Evolutionary conservation across 2,888 invertebrate genomes (phyloP).

Genomic region (Drosophila neonasuta): DNA sequence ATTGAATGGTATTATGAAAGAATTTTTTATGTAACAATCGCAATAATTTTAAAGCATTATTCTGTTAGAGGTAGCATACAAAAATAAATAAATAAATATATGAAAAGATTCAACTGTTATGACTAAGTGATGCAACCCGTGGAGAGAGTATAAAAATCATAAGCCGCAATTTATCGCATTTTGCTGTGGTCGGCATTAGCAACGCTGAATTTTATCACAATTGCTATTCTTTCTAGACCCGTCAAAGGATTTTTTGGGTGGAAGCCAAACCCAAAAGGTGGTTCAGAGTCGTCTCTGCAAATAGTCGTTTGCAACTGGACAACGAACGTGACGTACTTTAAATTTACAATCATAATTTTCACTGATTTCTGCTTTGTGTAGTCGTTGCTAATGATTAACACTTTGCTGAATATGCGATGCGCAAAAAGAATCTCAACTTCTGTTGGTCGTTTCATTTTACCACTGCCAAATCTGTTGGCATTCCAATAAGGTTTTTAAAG

Average conservation of each 20-base stretch:
- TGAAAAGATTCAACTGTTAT: neutral
- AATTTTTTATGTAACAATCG: too few species aligned
- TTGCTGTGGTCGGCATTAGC: constrained; percentile 77
- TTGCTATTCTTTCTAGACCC: constrained; percentile 68
- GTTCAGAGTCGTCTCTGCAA: too few species aligned
- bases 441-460: constrained; percentile 29
- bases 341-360: constrained; percentile 67
- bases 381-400: constrained; percentile 70
- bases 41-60: too few species aligned
- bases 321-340: constrained; percentile 5
- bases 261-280: constrained; percentile 54
- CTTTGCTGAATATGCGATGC: constrained; percentile 23
- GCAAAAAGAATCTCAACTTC: neutral
- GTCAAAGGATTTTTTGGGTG: constrained; percentile 47
- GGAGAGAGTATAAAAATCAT: constrained; percentile 49
- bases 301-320: constrained; percentile 32
- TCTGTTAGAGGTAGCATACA: too few species aligned
- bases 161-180: constrained; percentile 73
- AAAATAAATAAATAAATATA: neutral
- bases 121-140: neutral
- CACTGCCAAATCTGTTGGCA: constrained; percentile 28
- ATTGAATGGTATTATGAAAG: too few species aligned
- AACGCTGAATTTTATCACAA: constrained; percentile 77
- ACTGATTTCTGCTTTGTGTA: constrained; percentile 59
- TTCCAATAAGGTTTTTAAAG: constrained; percentile 39